These are phyloP conservation scores for Bagarius yarrelli DNA, from an alignment of 2,113 vertebrate species.

Conservation along the genomic window DNA sequence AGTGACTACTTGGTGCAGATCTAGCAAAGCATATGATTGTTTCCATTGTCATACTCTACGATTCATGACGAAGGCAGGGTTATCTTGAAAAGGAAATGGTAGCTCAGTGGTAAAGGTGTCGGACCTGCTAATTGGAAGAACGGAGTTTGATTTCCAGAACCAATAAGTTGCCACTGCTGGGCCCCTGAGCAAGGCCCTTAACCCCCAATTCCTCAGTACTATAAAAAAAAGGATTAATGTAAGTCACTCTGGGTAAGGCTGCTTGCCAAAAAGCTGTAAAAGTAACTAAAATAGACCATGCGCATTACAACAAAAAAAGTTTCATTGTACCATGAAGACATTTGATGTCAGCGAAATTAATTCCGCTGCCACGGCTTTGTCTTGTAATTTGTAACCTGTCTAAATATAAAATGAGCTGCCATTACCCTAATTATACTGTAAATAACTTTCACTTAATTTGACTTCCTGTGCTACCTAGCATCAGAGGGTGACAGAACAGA, in stretches of 20 bases:
- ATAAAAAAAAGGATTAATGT: too few species aligned
- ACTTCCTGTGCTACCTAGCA: background rate
- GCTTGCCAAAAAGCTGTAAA: too few species aligned
- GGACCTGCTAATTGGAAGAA: too few species aligned
- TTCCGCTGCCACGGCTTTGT: background rate
- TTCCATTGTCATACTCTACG: background rate
- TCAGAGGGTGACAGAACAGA: conserved; percentile 2
- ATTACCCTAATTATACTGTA: conserved; percentile 1
- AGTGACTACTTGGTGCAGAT: background rate
- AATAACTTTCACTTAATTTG: background rate
- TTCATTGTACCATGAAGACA: background rate
- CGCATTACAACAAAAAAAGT: background rate
- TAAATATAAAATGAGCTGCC: background rate
- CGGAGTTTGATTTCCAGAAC: too few species aligned
- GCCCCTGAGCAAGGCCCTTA: too few species aligned
- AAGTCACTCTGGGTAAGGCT: too few species aligned
- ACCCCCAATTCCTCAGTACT: too few species aligned
- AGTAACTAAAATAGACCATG: background rate
- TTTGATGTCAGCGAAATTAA: background rate
- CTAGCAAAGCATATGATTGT: background rate
- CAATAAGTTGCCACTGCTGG: too few species aligned
- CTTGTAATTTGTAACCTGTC: background rate
- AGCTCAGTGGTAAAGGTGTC: too few species aligned
- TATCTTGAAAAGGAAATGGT: too few species aligned
- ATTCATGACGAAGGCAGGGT: background rate